Conservation (phyloP, 2,888 invertebrate genomes). For the Allygus modestus region DNA sequence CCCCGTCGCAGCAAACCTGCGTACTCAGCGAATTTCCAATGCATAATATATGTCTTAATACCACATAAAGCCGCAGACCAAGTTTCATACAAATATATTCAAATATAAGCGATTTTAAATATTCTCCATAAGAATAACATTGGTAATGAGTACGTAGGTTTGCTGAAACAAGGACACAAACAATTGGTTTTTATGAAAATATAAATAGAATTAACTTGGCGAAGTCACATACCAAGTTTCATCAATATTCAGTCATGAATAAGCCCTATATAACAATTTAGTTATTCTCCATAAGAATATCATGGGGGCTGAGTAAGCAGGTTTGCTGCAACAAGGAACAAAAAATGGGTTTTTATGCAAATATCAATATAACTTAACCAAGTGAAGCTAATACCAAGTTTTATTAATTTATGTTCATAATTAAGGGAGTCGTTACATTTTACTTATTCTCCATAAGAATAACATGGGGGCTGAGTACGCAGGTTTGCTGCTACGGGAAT, state of each 20-base stretch:
- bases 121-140: neutral
- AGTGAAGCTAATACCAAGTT: too few species aligned
- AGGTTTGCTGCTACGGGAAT: too few species aligned
- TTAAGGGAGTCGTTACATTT: too few species aligned
- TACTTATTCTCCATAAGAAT: too few species aligned
- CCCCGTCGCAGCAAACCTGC: constrained; percentile 7
- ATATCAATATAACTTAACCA: too few species aligned
- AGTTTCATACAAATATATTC: neutral
- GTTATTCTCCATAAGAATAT: neutral
- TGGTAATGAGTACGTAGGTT: neutral
- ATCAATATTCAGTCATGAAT: neutral
- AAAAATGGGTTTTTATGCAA: too few species aligned
- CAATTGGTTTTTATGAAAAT: neutral
- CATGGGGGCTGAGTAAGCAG: neutral
- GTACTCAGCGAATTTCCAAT: constrained; percentile 3
- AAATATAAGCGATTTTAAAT: neutral
- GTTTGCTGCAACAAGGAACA: too few species aligned
- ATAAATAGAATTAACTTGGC: neutral
- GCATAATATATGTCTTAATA: too few species aligned
- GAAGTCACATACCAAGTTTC: neutral
- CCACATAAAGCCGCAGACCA: too few species aligned
- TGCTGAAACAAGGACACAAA: neutral
- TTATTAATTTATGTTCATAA: too few species aligned
- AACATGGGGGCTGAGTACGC: too few species aligned
- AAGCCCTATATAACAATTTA: neutral